Evolutionary conservation across 1,140 invertebrate genomes (phyloP).

Genomic region (Polypedilum vanderplanki): DNA sequence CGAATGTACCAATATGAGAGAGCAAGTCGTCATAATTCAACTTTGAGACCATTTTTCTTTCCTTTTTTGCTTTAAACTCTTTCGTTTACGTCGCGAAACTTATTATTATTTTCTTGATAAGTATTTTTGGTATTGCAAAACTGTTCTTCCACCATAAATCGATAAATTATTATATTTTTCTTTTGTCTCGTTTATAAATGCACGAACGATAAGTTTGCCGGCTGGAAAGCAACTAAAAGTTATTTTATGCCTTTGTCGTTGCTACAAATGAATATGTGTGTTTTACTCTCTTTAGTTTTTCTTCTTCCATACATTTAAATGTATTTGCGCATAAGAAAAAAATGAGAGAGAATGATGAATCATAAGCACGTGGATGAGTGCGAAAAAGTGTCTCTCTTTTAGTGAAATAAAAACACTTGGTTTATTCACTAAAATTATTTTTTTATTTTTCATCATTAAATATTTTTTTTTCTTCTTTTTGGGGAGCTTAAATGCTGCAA

Average conservation of each 20-base stretch:
- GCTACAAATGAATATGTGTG: background rate
- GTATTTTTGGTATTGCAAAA: background rate
- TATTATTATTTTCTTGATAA: conserved; percentile 1
- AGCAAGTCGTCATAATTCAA: conserved; percentile 72
- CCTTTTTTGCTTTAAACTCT: background rate
- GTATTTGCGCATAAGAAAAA: no score
- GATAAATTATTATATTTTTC: background rate
- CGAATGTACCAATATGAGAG: conserved; percentile 62
- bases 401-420: no score
- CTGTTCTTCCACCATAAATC: background rate
- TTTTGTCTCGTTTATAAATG: background rate
- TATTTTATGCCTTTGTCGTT: background rate
- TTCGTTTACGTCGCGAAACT: background rate
- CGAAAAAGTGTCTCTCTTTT: no score
- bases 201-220: background rate
- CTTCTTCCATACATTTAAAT: background rate
- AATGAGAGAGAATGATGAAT: no score
- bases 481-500: background rate
- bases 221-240: background rate
- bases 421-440: background rate
- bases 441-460: background rate
- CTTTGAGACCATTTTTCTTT: conserved; percentile 23
- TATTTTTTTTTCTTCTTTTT: background rate
- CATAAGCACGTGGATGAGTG: no score
- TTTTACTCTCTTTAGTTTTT: background rate